Evolutionary conservation across 2,888 invertebrate species (phyloP).

Genomic region (Eumerus sabulonum): DNA sequence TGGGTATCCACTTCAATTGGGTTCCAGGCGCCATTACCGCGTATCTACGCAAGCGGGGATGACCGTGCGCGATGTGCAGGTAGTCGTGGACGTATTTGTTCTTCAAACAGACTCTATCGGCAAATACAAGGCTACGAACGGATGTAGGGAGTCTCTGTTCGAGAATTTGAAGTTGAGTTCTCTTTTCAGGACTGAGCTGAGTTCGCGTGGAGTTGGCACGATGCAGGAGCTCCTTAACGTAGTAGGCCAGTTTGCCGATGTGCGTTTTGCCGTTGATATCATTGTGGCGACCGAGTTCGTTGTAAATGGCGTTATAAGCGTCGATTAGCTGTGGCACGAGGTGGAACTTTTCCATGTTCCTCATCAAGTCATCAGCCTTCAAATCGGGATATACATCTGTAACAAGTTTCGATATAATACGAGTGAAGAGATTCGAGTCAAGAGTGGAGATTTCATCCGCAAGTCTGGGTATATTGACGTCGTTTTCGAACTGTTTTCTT

Average conservation of each 20-base stretch:
- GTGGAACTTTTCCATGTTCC: slow-evolving; percentile 60
- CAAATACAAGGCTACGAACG: slow-evolving; percentile 48
- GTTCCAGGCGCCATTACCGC: slow-evolving; percentile 57
- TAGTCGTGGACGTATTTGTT: slow-evolving; percentile 50
- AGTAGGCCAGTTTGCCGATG: slow-evolving; percentile 50
- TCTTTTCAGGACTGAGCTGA: slow-evolving; percentile 35
- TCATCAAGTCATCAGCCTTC: slow-evolving; percentile 47
- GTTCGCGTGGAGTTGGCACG: slow-evolving; percentile 46
- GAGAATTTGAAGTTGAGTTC: slow-evolving; percentile 16
- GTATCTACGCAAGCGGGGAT: slow-evolving; percentile 34
- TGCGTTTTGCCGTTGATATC: slow-evolving; percentile 55
- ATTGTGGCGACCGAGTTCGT: slow-evolving; percentile 42
- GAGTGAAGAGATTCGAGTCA: slow-evolving; percentile 39
- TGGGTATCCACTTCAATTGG: slow-evolving; percentile 49
- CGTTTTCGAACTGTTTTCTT: slow-evolving; percentile 34
- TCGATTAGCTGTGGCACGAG: slow-evolving; percentile 59
- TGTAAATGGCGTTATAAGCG: slow-evolving; percentile 44
- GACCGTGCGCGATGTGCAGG: slow-evolving; percentile 59
- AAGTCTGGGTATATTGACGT: slow-evolving; percentile 24
- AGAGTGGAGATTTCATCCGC: slow-evolving; percentile 56
- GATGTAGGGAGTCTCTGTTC: slow-evolving; percentile 46
- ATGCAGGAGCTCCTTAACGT: slow-evolving; percentile 34
- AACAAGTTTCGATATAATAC: slow-evolving; percentile 50
- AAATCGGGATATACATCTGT: slow-evolving; percentile 27
- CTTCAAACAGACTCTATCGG: slow-evolving; percentile 47